Base-by-base conservation (phyloP, 2,888 invertebrate genomes). In the Baronia brevicornis region DNA sequence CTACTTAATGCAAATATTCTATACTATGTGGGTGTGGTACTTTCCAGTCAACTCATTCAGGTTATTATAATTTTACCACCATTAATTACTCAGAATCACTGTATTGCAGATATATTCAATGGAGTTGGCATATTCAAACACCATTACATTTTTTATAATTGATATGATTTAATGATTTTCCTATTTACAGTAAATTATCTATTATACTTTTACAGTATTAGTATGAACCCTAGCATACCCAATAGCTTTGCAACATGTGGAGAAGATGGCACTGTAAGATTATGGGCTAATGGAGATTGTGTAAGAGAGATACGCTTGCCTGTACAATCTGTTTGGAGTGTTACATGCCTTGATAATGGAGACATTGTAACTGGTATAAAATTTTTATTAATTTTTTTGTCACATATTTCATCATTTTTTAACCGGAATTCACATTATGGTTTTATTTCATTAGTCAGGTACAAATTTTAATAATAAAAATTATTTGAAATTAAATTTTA, bases 281-380 rank as follows among this genome's bases (percentile, higher is more conserved):
- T 96, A 56, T 98, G 97, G 97, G 53, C 82, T 0, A 77, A 86
- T 13, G 88, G 87, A 0, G 84, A 86, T 45, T 86, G 89, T 43
- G 74, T 85, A 1, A 88, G 93, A 46, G 90, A 90, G 3, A 85
- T 97, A 11, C 67, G 85, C 1, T 80, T 95, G 29, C 98, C 98
- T 0, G 90, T 93, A 0, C 91, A 94, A 42, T 96, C 96, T 0
- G 90, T 97, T 1, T 99, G 99, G 99, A 73, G 75, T 39, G 92
- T 96, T 1, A 86, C 90, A 6, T 88, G 91, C 32, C 77, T 98
- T 10, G 77, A 87, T 3, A 97, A 97, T 72, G 94, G 93, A 1
- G 98, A 98, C 68, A 89, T 99, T 51, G 95, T 93, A 7, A 90
- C 94, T 19, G 98, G 96, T 57, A 48, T 35, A 20, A 11, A 5